Conservation (phyloP, 2,888 invertebrate genomes). For the Biston stratarius region DNA sequence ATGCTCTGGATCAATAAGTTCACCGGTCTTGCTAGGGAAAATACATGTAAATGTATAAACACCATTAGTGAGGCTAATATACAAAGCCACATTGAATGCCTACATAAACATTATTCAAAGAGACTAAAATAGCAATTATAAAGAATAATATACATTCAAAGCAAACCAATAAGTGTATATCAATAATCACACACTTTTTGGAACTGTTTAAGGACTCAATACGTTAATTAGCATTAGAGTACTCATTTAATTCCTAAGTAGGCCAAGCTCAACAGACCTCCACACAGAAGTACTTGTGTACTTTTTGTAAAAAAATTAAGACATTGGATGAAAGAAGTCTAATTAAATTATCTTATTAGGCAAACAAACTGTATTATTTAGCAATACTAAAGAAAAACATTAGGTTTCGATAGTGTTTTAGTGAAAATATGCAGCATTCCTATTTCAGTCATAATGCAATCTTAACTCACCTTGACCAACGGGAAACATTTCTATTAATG, state of each 20-base stretch:
- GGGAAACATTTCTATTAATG: slow-evolving; percentile 46
- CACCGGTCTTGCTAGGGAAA: too few relatives aligned
- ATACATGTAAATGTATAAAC: too few relatives aligned
- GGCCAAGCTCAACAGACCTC: slow-evolving; percentile 32
- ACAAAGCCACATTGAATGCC: too few relatives aligned
- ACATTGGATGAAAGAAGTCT: not conserved
- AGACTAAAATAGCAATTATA: not conserved
- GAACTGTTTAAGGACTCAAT: not conserved
- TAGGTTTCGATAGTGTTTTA: slow-evolving; percentile 10
- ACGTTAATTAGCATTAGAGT: slow-evolving; percentile 12
- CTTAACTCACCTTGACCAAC: slow-evolving; percentile 48
- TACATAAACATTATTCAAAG: too few relatives aligned
- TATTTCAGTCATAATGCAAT: slow-evolving; percentile 32
- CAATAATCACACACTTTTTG: not conserved
- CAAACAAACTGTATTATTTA: not conserved
- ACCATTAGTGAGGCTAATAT: too few relatives aligned
- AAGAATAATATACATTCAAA: too few relatives aligned
- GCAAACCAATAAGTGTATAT: not conserved
- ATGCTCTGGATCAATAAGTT: too few relatives aligned
- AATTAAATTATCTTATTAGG: not conserved
- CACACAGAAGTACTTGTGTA: slow-evolving; percentile 8
- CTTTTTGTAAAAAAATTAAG: slow-evolving; percentile 4
- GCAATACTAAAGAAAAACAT: slow-evolving; percentile 18
- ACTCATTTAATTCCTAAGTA: slow-evolving; percentile 34
- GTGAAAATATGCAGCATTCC: slow-evolving; percentile 31